Percentiles rank a stretch among this genome's conserved stretches.
Evolutionary conservation across 2,113 vertebrate genomes (phyloP).

Genomic region (Lophura nycthemera): DNA sequence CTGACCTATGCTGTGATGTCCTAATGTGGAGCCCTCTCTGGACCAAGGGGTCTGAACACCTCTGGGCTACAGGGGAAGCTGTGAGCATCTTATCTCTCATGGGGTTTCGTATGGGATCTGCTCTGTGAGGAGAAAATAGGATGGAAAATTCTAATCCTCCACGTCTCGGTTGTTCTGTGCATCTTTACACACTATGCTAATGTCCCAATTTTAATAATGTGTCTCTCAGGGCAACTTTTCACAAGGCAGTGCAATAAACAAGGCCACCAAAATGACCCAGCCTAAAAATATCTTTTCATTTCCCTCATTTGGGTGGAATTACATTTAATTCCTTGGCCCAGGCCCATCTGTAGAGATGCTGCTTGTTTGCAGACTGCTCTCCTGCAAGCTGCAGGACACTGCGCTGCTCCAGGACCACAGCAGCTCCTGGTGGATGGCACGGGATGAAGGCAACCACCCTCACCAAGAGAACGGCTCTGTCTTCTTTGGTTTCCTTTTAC

Average conservation of each 20-base stretch:
- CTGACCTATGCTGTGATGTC: not conserved
- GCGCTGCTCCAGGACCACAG: fast-evolving
- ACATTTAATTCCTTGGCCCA: not conserved
- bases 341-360: not conserved
- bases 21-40: not conserved
- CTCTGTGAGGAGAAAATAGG: not conserved
- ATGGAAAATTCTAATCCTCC: not conserved
- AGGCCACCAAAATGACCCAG: not conserved
- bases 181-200: fast-evolving
- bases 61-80: not conserved
- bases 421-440: not conserved
- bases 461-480: not conserved
- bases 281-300: not conserved
- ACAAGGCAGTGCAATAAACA: not conserved
- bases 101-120: not conserved
- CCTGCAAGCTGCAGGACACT: not conserved
- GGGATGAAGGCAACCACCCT: not conserved
- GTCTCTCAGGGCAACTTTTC: not conserved
- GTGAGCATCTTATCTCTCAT: not conserved
- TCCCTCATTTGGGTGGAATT: not conserved
- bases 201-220: not conserved
- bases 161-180: not conserved
- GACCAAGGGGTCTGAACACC: not conserved
- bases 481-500: not conserved
- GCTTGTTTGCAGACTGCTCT: not conserved